Conservation (phyloP, 2,888 invertebrate species). For the Anthophora plumipes region DNA sequence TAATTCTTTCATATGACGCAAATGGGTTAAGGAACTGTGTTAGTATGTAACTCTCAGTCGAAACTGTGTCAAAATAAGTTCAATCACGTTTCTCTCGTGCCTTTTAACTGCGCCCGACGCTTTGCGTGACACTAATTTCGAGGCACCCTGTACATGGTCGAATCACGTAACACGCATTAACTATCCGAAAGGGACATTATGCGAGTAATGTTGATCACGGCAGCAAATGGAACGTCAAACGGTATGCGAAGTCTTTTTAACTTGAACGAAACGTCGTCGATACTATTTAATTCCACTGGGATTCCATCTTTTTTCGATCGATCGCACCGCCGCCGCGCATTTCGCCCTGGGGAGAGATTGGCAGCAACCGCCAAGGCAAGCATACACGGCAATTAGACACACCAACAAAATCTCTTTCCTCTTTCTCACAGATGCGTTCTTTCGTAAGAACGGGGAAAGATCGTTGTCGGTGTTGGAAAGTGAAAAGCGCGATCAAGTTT, state of each 20-base stretch:
- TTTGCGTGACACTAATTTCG: conserved; percentile 17
- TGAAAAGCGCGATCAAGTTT: conserved; percentile 44
- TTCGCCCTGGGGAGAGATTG: neutral
- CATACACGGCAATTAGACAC: conserved; percentile 9
- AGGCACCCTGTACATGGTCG: conserved; percentile 33
- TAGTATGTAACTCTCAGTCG: too few relatives aligned
- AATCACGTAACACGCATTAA: conserved; percentile 62
- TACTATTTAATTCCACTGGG: conserved; percentile 7
- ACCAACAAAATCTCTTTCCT: conserved; percentile 20
- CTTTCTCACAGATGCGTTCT: conserved; percentile 40
- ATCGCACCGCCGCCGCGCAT: neutral
- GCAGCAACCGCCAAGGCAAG: neutral
- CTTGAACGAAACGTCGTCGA: neutral
- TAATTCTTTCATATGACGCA: too few relatives aligned
- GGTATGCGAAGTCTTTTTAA: conserved; percentile 40
- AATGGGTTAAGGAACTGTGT: too few relatives aligned
- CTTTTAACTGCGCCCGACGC: neutral
- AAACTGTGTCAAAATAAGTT: neutral
- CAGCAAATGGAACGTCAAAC: conserved; percentile 52
- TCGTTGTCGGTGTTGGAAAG: conserved; percentile 43
- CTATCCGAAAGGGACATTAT: conserved; percentile 65
- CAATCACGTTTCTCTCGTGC: neutral
- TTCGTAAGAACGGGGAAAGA: conserved; percentile 38
- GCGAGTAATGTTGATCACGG: conserved; percentile 64
- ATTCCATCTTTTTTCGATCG: conserved; percentile 35